These are phyloP conservation scores for Danaus chrysippus DNA, from an alignment of 2,888 invertebrate genomes.

Conservation along the genomic window DNA sequence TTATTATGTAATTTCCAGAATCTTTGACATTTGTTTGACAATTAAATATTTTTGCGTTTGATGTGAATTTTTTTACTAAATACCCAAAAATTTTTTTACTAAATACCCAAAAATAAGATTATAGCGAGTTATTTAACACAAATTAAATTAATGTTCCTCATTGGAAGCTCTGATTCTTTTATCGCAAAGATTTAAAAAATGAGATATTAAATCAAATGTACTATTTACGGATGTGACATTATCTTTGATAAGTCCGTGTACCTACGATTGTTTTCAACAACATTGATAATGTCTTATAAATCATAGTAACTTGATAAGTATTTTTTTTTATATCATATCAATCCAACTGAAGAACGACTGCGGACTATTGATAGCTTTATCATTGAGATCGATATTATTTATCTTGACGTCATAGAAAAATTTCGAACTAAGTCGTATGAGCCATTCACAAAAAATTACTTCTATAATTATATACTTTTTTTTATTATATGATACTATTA, in stretches of 20 bases:
- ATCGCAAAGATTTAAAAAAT: background rate
- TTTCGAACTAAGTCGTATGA: slow-evolving; percentile 16
- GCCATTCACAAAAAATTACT: slow-evolving; percentile 4
- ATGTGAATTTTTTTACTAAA: too few relatives aligned
- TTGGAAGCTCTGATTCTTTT: background rate
- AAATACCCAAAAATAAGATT: too few relatives aligned
- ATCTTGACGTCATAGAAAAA: slow-evolving; percentile 29
- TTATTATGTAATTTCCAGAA: too few relatives aligned
- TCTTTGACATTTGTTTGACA: too few relatives aligned
- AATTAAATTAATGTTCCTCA: too few relatives aligned
- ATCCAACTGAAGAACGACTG: background rate
- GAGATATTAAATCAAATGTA: slow-evolving; percentile 4
- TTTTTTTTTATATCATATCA: background rate
- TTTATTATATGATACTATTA: too few relatives aligned
- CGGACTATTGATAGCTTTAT: slow-evolving; percentile 9
- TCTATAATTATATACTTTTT: slow-evolving; percentile 9
- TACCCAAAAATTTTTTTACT: too few relatives aligned
- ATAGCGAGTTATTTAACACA: too few relatives aligned
- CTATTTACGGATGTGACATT: background rate
- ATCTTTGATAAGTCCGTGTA: background rate
- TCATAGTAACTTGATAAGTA: background rate
- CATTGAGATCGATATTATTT: slow-evolving; percentile 23
- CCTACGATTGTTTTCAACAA: background rate
- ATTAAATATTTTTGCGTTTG: too few relatives aligned
- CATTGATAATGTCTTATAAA: background rate